Evolutionary conservation across 2,888 invertebrate genomes (phyloP), one percentile per base, ranked within the genome.

Genomic region (Amphipyra berbera): DNA sequence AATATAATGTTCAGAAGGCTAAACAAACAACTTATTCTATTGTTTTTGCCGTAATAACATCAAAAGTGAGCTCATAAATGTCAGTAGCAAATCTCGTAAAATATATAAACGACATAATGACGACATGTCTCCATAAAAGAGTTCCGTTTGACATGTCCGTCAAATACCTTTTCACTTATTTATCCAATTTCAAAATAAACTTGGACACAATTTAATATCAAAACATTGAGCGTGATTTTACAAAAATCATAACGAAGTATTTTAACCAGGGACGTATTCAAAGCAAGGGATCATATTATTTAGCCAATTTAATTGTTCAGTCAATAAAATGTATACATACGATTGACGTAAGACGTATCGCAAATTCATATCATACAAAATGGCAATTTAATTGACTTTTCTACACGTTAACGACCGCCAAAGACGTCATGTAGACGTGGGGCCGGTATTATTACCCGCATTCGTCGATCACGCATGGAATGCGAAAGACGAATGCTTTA

Each of bases 191-290:
- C 42, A 48, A 45, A 70, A 61, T 54, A 52, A 49, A 54, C 48
- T 72, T 52, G 38, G 30, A 46, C 42, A 58, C 46, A 71, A 55
- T 71, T 76, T 72, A 37, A 73, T 54, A 71, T 72, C 42, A 65
- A 65, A 76, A 71, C 52, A 54, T 45, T 55, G 38, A 56, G 45
- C 55, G 49, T 65, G 59, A 72, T 59, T 64, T 72, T 72, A 52
- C 49, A 58, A 76, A 72, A 67, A 72, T 77, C 57, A 44, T 53
- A 48, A 52, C 49, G 46, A 46, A 46, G 14, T 76, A 48, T 47
- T 38, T 56, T 37, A 14, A n/a, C 38, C 73, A 61, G 73, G 37
- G 72, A 50, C 44, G 61, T 49, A 73, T 77, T 73, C 38, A n/a
- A 30, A 35, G 44, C 9, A 30, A 9, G 13, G 0, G 1, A 38